Base-by-base conservation (phyloP, 2,113 vertebrate species). In the Aptenodytes forsteri region DNA sequence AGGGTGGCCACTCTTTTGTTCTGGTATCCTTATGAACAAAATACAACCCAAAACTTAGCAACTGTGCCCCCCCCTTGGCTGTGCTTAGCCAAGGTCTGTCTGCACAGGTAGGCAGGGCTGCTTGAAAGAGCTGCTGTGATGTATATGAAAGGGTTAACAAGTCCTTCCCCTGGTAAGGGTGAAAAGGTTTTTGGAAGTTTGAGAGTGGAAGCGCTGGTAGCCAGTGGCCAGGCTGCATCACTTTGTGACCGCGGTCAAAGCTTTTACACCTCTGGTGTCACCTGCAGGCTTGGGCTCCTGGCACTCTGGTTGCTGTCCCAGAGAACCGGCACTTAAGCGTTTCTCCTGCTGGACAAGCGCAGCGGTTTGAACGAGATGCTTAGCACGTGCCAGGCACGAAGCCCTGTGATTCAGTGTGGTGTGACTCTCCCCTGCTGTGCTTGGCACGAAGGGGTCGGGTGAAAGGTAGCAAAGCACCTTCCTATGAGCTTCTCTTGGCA, bases 351-450 rank as follows among this genome's bases (percentile, higher is more conserved):
- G 9, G 27, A 19, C 18, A 32, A n/a, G 36, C 47, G 7, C 30
- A 11, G 34, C 5, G 17, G 6, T 29, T 89, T 42, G n/a, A 36
- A 6, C 0, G 7, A 58, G 36, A 2, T 13, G 21, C 18, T 52
- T 2, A 8, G 58, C 10, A 0, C 0, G 2, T n/a, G 54, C 6
- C 8, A 12, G 46, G 34, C 44, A 61, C 44, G 11, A 20, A 86
- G 18, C 19, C 52, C 21, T 2, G 2, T 5, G 14, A 5, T 16
- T 42, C 46, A 16, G 34, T 5, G 13, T 0, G 3, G 19, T 0
- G 7, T 5, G 32, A 11, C 16, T 40, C 34, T 32, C 3, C 7
- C 22, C 25, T 29, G 16, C 47, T 14, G 18, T 3, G 58, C 80
- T 52, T 0, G 3, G 47, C 16, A 19, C 1, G 2, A 34, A 36